phyloP scores from a whole-genome alignment of 2,888 invertebrate species.

The Xestia ashworthii region DNA sequence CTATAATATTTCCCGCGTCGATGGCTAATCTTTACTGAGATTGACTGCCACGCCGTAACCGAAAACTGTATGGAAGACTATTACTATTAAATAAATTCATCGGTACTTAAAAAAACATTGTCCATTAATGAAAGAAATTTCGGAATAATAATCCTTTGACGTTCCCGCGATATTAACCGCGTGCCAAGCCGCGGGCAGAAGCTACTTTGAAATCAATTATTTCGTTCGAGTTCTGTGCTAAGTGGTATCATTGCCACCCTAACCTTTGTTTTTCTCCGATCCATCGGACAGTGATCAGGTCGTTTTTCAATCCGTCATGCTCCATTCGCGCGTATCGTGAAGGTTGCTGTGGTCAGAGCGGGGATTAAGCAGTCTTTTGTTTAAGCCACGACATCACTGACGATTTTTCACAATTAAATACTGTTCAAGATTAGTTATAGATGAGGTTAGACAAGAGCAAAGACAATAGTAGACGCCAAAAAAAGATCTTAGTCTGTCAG shows the following conservation, averaged over 20 bases:
- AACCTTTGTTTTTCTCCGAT: constrained; percentile 22
- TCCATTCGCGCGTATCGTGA: constrained; percentile 30
- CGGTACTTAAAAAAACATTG: too few relatives aligned
- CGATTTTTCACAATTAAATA: background rate
- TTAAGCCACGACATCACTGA: background rate
- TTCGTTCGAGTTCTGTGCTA: background rate
- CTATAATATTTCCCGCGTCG: too few relatives aligned
- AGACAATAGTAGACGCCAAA: background rate
- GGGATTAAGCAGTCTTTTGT: background rate
- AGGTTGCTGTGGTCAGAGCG: constrained; percentile 22
- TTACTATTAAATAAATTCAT: too few relatives aligned
- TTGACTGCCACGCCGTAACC: too few relatives aligned
- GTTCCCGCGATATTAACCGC: background rate
- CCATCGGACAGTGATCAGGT: background rate
- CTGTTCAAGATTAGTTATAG: background rate
- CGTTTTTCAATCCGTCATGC: constrained; percentile 23
- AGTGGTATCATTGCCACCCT: constrained; percentile 10
- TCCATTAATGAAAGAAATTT: too few relatives aligned
- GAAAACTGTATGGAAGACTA: too few relatives aligned
- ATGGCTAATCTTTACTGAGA: too few relatives aligned
- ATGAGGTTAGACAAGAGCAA: background rate
- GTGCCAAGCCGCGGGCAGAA: background rate
- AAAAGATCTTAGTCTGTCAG: too few relatives aligned
- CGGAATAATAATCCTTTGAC: too few relatives aligned
- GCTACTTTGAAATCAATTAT: background rate